These are phyloP conservation scores for Dicaeum eximium DNA, from an alignment of 2,113 vertebrate genomes.

Conservation along the genomic window DNA sequence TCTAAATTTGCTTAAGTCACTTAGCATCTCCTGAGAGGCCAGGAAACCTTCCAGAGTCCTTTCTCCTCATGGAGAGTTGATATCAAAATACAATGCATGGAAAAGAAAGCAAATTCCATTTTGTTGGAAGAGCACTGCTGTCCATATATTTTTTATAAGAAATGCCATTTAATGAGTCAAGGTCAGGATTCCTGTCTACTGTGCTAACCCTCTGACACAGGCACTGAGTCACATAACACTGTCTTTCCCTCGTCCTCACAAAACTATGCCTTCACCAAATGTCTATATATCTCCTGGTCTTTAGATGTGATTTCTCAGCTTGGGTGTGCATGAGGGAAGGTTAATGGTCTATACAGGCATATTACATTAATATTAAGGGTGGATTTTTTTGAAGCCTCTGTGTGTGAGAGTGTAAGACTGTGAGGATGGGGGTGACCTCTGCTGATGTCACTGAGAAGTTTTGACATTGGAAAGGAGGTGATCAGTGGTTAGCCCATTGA, in stretches of 20 bases:
- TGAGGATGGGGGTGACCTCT: background rate
- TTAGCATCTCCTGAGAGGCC: background rate
- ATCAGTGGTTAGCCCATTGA: background rate
- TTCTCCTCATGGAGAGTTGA: background rate
- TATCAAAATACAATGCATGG: background rate
- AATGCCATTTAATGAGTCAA: background rate
- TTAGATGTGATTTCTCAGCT: background rate
- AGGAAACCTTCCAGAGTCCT: background rate
- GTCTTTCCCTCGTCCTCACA: background rate
- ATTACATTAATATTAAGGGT: background rate
- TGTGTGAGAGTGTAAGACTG: background rate
- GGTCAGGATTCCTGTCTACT: background rate
- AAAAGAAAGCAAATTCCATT: background rate
- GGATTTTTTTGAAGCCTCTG: background rate
- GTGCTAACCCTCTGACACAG: accelerated
- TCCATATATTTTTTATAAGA: background rate
- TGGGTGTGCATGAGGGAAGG: background rate
- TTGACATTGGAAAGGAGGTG: background rate
- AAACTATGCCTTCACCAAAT: background rate
- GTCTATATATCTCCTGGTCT: background rate
- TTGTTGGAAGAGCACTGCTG: background rate
- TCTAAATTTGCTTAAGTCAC: background rate
- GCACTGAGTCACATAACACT: too few relatives aligned
- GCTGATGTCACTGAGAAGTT: background rate
- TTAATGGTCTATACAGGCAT: background rate